Percentiles rank a stretch among this genome's conserved stretches.
phyloP scores from a whole-genome alignment of 2,113 vertebrate species.

The Phodopus roborovskii region DNA sequence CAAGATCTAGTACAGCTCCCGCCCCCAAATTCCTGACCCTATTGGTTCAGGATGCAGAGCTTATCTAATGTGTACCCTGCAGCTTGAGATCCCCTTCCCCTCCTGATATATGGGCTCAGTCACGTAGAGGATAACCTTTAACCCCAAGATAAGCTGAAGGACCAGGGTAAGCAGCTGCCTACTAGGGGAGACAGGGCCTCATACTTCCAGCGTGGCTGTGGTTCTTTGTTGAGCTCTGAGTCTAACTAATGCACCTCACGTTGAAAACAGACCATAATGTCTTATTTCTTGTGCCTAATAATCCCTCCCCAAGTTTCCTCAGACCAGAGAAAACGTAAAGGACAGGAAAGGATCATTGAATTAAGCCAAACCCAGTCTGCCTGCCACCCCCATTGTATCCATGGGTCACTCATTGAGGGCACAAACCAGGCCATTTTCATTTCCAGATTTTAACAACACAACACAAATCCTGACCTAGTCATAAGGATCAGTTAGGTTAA shows the following conservation, averaged over 20 bases:
- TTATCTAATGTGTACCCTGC: not conserved
- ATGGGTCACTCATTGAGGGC: not conserved
- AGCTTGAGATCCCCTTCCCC: not conserved
- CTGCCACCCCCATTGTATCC: not conserved
- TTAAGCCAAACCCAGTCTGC: not conserved
- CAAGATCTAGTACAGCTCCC: not conserved
- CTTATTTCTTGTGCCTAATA: not conserved
- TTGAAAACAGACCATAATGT: not conserved
- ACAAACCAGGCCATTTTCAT: not conserved
- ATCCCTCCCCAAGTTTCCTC: not conserved
- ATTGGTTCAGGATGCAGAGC: not conserved
- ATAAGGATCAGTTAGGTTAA: not conserved
- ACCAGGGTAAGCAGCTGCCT: not conserved
- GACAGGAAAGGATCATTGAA: not conserved
- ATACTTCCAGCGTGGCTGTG: not conserved
- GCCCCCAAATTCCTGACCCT: too few relatives aligned
- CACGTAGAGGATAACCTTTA: not conserved
- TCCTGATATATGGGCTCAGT: not conserved
- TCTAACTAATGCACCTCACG: not conserved
- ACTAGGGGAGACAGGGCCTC: not conserved
- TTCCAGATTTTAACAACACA: not conserved
- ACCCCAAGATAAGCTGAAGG: not conserved
- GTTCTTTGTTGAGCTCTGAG: too few relatives aligned
- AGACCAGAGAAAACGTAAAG: not conserved
- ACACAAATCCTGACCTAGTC: not conserved